phyloP scores from a whole-genome alignment of 2,113 vertebrate species.

The Phoxinus phoxinus region DNA sequence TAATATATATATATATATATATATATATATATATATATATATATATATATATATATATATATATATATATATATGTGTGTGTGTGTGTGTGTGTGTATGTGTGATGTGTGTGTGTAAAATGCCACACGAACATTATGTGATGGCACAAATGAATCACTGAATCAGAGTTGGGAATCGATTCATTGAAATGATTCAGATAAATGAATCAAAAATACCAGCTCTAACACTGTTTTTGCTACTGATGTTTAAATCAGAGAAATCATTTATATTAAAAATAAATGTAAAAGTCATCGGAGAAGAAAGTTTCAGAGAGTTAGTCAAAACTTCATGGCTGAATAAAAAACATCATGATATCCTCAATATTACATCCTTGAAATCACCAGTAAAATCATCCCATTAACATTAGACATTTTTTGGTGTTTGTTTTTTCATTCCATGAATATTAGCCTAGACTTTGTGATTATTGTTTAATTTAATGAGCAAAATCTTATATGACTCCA shows the following conservation, averaged over 20 bases:
- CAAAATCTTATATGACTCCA: not conserved
- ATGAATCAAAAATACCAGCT: not conserved
- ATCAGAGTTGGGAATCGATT: not conserved
- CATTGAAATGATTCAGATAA: not conserved
- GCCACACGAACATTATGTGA: no score
- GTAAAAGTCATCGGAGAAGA: not conserved
- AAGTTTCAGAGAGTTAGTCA: not conserved
- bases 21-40: no score
- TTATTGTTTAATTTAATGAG: not conserved
- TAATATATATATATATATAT: no score
- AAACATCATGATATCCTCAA: not conserved
- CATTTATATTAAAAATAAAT: not conserved
- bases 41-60: no score
- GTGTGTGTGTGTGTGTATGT: no score
- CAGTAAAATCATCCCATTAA: not conserved
- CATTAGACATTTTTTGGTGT: not conserved
- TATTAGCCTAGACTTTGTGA: not conserved
- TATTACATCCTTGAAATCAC: not conserved
- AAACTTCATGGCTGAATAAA: not conserved
- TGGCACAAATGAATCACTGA: not conserved
- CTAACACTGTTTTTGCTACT: not conserved
- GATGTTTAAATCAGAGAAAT: not conserved
- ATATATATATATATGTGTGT: no score
- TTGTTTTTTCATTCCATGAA: not conserved
- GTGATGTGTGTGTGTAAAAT: no score